phyloP scores from a whole-genome alignment of 64 coral and sea anemone genomes.

The Montipora foliosa region DNA sequence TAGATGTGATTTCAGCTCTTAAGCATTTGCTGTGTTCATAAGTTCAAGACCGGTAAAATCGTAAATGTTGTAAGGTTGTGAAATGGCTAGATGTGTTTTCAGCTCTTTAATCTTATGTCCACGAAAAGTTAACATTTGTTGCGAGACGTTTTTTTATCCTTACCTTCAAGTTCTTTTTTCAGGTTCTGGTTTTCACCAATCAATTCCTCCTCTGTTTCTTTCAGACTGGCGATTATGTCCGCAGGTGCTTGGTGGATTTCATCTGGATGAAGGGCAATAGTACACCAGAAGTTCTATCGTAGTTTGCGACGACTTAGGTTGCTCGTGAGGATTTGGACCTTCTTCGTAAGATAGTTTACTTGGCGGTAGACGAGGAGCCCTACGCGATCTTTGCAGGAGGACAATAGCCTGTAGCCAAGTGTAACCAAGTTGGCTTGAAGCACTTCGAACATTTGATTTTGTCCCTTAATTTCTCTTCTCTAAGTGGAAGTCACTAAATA shows the following conservation, averaged over 20 bases:
- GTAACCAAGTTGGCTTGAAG: constrained; percentile 23
- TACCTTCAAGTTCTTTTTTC: background rate
- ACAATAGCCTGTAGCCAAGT: constrained; percentile 26
- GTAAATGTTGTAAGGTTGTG: background rate
- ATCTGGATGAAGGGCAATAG: background rate
- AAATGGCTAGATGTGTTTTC: background rate
- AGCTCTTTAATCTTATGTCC: background rate
- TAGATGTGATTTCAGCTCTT: background rate
- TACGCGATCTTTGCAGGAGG: background rate
- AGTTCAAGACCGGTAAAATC: no score
- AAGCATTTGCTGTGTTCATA: background rate
- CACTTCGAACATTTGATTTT: background rate
- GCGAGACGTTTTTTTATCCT: background rate
- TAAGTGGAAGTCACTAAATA: no score
- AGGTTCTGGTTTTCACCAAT: background rate
- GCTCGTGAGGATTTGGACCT: no score
- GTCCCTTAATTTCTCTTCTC: background rate
- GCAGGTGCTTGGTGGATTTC: background rate
- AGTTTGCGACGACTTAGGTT: no score
- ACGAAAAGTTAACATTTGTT: no score
- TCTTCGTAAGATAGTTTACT: background rate
- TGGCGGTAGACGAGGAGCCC: background rate
- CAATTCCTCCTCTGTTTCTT: background rate
- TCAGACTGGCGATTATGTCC: background rate
- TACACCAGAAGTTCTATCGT: no score